phyloP scores from a whole-genome alignment of 2,797 vertebrate species.

The Podarcis lilfordi region DNA sequence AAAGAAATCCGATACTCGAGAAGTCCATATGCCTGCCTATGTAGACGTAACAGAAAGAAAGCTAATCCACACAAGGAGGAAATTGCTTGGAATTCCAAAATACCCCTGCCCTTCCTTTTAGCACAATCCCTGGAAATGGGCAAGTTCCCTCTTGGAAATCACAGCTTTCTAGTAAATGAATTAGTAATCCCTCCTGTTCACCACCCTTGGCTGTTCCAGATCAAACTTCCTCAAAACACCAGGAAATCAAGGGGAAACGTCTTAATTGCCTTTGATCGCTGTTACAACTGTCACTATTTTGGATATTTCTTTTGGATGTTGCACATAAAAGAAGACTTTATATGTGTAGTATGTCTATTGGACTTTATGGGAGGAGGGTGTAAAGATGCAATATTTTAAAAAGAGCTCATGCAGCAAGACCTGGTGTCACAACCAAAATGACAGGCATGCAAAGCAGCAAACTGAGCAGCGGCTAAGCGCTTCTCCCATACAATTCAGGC shows the following conservation, averaged over 20 bases:
- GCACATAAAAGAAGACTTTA: neutral
- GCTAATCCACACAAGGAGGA: slow-evolving; percentile 76
- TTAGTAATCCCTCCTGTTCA: slow-evolving; percentile 55
- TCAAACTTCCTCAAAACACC: neutral
- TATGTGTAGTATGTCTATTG: neutral
- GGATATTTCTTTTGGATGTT: slow-evolving; percentile 4
- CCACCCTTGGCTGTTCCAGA: slow-evolving; percentile 28
- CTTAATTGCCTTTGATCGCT: slow-evolving; percentile 5
- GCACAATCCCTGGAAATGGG: slow-evolving; percentile 93
- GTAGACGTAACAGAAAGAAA: slow-evolving; percentile 66
- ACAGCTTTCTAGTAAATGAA: slow-evolving; percentile 49
- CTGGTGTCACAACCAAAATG: neutral
- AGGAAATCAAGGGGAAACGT: slow-evolving; percentile 2
- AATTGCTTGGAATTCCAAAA: slow-evolving; percentile 83
- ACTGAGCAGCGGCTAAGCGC: too few relatives aligned
- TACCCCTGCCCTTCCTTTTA: slow-evolving; percentile 84
- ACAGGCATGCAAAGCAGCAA: neutral
- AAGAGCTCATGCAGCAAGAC: neutral
- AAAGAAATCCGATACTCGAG: slow-evolving; percentile 61
- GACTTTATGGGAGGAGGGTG: neutral
- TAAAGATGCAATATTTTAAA: neutral
- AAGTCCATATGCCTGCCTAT: slow-evolving; percentile 61
- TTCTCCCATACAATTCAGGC: neutral
- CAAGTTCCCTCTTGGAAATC: slow-evolving; percentile 80
- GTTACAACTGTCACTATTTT: neutral